phyloP scores from a whole-genome alignment of 2,113 vertebrate species.

The Galeopterus variegatus region DNA sequence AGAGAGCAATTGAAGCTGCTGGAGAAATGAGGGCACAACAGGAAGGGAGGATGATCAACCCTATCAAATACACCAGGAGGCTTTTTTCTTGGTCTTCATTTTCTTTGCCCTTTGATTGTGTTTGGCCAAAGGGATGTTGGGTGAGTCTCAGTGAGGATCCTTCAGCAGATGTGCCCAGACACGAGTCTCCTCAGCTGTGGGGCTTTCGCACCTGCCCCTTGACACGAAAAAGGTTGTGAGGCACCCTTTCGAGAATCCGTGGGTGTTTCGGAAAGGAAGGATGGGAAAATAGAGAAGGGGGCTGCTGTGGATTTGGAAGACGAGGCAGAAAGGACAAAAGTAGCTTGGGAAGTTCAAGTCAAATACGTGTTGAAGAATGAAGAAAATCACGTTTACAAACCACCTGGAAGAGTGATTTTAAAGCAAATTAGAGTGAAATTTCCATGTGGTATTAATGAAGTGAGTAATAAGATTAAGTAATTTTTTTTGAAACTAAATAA shows the following conservation, averaged over 20 bases:
- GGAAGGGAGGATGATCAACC: fast-evolving
- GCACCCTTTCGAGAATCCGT: fast-evolving
- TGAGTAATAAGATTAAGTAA: background rate
- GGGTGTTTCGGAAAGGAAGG: background rate
- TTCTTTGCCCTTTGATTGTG: background rate
- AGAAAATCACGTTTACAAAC: background rate
- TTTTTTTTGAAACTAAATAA: background rate
- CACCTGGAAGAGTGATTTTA: background rate
- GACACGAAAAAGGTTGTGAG: fast-evolving
- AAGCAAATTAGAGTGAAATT: background rate
- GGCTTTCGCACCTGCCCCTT: background rate
- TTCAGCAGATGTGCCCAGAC: background rate
- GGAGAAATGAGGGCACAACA: background rate
- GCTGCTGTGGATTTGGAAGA: background rate
- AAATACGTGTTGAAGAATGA: background rate
- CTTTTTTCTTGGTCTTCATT: background rate
- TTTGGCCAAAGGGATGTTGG: background rate
- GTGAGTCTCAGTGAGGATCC: no score
- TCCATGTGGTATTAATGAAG: background rate
- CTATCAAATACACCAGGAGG: fast-evolving
- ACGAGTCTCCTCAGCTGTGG: background rate
- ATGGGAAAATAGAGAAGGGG: fast-evolving
- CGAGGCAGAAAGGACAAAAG: background rate
- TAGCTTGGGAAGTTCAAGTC: background rate
- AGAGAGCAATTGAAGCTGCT: background rate